These are phyloP conservation scores for Otocyon megalotis DNA, from an alignment of 2,113 vertebrate species.

Conservation along the genomic window DNA sequence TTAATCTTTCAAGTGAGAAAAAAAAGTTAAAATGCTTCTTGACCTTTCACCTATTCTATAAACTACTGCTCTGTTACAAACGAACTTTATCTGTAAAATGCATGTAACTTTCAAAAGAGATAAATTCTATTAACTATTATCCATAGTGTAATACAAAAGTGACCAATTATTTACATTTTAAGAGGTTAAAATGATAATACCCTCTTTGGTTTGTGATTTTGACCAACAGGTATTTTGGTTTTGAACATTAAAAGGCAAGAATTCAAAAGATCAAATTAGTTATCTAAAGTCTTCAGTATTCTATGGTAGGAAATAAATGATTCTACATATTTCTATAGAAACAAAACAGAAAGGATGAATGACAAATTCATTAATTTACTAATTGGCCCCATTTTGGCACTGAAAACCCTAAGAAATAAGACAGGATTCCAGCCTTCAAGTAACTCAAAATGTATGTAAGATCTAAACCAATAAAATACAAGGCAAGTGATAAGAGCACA, in stretches of 20 bases:
- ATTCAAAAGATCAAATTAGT: neutral
- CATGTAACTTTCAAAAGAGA: neutral
- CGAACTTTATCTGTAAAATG: neutral
- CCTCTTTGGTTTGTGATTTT: neutral
- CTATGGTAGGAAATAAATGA: neutral
- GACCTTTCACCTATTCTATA: neutral
- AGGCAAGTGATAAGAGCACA: neutral
- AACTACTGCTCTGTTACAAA: neutral
- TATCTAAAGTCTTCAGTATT: neutral
- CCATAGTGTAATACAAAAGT: neutral
- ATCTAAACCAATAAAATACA: constrained; percentile 27
- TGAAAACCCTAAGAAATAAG: neutral
- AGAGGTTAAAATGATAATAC: constrained; percentile 10
- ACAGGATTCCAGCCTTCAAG: neutral
- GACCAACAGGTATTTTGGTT: neutral
- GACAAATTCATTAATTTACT: neutral
- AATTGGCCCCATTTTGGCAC: neutral
- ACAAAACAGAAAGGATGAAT: neutral
- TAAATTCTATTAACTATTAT: neutral
- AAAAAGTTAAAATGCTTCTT: neutral
- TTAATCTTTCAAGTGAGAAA: neutral
- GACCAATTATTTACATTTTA: constrained; percentile 7
- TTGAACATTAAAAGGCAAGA: constrained; percentile 4
- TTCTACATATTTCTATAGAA: neutral
- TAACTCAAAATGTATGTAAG: neutral